Percentiles rank a stretch among this genome's conserved stretches.
Evolutionary conservation across 2,888 invertebrate genomes (phyloP).

Genomic region (Cordilura impudica): DNA sequence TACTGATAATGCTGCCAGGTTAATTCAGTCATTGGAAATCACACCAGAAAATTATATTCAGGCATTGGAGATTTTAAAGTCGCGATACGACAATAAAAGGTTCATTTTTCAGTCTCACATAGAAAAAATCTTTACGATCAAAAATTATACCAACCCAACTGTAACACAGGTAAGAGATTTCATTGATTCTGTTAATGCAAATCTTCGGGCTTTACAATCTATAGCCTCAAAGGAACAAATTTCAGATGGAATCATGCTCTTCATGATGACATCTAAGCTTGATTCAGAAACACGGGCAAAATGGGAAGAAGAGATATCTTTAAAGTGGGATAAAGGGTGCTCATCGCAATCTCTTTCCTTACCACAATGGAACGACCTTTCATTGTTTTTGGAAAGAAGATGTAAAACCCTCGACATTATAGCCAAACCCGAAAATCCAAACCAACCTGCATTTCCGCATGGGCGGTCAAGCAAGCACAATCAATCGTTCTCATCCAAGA

Average conservation of each 20-base stretch:
- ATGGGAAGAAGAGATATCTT: constrained; percentile 18
- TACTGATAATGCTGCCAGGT: too few species aligned
- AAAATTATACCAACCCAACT: too few species aligned
- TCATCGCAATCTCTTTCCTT: not conserved
- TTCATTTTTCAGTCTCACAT: too few species aligned
- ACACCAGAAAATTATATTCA: too few species aligned
- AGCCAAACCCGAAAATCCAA: not conserved
- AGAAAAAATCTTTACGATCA: too few species aligned
- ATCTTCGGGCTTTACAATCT: constrained; percentile 13
- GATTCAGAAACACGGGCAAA: constrained; percentile 33
- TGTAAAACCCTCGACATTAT: constrained; percentile 21
- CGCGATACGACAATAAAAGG: too few species aligned
- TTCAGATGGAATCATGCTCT: constrained; percentile 7
- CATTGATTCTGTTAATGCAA: too few species aligned
- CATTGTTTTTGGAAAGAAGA: not conserved
- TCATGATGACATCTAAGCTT: constrained; percentile 24
- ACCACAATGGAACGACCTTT: constrained; percentile 12
- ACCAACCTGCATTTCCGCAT: not conserved
- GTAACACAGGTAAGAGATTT: too few species aligned
- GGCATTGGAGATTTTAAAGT: too few species aligned
- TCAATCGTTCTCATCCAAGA: not conserved
- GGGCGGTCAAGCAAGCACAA: not conserved
- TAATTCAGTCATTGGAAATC: too few species aligned
- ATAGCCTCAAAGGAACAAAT: constrained; percentile 18
- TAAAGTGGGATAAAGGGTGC: not conserved